Percentiles rank a stretch among this genome's conserved stretches.
phyloP scores from a whole-genome alignment of 2,797 vertebrate species.

The Fundulus diaphanus region DNA sequence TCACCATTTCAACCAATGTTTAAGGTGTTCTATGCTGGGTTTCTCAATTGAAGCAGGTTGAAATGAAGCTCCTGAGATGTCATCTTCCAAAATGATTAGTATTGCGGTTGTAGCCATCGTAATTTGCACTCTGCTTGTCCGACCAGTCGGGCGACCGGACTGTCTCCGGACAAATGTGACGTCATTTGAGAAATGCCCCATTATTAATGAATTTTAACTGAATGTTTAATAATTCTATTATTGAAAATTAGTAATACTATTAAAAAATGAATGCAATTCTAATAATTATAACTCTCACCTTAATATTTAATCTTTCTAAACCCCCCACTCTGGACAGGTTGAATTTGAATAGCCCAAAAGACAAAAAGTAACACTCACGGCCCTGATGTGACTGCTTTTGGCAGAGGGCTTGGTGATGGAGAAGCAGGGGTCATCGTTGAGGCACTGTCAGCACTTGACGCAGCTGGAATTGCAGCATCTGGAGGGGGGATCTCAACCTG shows the following conservation, averaged over 20 bases:
- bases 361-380: conserved; percentile 78
- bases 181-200: too few species aligned
- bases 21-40: too few species aligned
- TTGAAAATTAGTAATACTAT: neutral
- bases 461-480: conserved; percentile 44
- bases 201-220: neutral
- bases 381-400: conserved; percentile 61
- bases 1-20: too few species aligned
- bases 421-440: conserved; percentile 40
- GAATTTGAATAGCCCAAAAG: neutral
- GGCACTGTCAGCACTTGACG: conserved; percentile 38
- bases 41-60: too few species aligned
- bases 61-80: too few species aligned
- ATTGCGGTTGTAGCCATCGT: too few species aligned
- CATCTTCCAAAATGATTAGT: too few species aligned
- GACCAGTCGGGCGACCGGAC: too few species aligned
- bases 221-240: too few species aligned
- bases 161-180: too few species aligned
- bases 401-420: conserved; percentile 54
- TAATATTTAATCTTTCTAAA: neutral
- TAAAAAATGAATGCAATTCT: neutral
- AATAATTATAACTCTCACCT: neutral
- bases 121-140: too few species aligned
- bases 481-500: conserved; percentile 88
- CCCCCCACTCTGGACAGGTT: neutral